Conservation (phyloP, 2,113 vertebrate genomes). For the Procavia capensis region DNA sequence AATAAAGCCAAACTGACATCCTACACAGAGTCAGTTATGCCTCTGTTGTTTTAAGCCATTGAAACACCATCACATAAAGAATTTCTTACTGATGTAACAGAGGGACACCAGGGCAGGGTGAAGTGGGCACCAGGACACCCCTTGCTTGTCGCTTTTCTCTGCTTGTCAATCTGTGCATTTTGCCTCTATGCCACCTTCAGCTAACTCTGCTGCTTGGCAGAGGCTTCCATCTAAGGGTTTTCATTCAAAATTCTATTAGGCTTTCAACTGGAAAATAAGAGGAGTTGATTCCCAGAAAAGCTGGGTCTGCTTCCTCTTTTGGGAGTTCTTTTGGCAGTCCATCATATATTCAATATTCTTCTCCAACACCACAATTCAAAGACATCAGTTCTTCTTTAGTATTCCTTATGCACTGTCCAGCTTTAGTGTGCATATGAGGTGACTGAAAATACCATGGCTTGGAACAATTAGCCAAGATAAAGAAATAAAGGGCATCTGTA, state of each 20-base stretch:
- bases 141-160: not conserved
- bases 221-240: not conserved
- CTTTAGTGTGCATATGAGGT: too few species aligned
- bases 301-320: conserved; percentile 17
- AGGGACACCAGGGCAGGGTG: conserved; percentile 76
- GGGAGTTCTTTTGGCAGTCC: too few species aligned
- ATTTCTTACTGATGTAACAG: conserved; percentile 84
- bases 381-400: too few species aligned
- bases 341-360: too few species aligned
- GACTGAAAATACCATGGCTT: too few species aligned
- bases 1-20: conserved; percentile 88
- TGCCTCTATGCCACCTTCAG: not conserved
- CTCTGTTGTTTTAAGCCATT: conserved; percentile 75
- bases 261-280: conserved; percentile 45
- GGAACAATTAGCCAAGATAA: too few species aligned
- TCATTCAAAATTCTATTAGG: conserved; percentile 39
- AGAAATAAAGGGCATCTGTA: too few species aligned
- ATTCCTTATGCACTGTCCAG: too few species aligned
- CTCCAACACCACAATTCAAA: too few species aligned
- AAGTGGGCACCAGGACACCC: conserved; percentile 72
- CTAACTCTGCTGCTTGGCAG: conserved; percentile 54
- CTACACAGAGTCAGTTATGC: conserved; percentile 84
- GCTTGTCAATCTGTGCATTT: not conserved
- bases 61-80: conserved; percentile 88
- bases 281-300: conserved; percentile 43